Evolutionary conservation across 2,888 invertebrate species (phyloP), one percentile per base, ranked within the genome.

Genomic region (Embidobia sp.): DNA sequence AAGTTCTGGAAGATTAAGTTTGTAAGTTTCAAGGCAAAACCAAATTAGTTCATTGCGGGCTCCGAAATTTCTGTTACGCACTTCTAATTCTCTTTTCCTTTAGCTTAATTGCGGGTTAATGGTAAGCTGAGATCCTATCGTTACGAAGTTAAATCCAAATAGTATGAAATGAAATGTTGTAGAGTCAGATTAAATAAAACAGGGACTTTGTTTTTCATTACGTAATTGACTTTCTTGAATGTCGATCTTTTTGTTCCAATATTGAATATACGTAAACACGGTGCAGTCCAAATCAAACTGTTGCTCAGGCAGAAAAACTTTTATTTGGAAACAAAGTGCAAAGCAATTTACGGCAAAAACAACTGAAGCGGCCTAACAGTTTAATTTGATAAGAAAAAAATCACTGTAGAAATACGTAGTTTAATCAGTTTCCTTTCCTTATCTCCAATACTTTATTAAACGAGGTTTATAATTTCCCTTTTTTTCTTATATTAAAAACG

Each of bases 211-310:
- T 18, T 42, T 57, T 31, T 22, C 40, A 42, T 27, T 37, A 18
- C 2, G 31, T 42, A 57, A 57, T 57, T 42, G 29, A 29, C 18
- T 57, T 57, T 57, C 31, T 57, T 18, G 11, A 26, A n/a, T 6
- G 27, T 26, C 37, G 37, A 37, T 40, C 35, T 49, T 55, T 40
- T 55, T 55, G 53, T 10, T 27, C 16, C 0, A 27, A 55, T 55
- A 55, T 26, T 55, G 27, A 40, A 55, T 55, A 37, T 37, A 53
- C 37, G 11, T 55, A 55, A 55, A 44, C 57, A 46, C 35, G 26
- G 15, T 16, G 33, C 33, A 22, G 16, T 46, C 26, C 13, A 44
- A 59, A 35, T 59, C 46, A 46, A 46, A 46, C 44, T 59, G 59
- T 46, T 59, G 33, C 33, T 59, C 22, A 10, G n/a, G 0, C 18